These are phyloP conservation scores for Andrena marginata DNA, from an alignment of 2,888 invertebrate genomes.

Conservation along the genomic window DNA sequence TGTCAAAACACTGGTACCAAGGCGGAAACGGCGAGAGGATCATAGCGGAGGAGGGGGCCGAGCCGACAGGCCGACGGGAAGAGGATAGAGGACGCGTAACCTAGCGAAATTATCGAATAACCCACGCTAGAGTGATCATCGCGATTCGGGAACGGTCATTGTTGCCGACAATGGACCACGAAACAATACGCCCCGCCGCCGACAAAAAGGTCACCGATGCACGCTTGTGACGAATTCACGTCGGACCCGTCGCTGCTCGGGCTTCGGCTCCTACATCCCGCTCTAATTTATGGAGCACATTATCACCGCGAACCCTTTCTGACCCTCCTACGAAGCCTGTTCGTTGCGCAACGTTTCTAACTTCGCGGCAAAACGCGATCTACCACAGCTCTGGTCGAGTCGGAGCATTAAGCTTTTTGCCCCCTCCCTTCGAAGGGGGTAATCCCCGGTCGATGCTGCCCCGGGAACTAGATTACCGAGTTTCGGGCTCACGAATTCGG, in stretches of 20 bases:
- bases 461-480: slow-evolving; percentile 35
- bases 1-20: slow-evolving; percentile 83
- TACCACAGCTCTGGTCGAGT: background rate
- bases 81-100: slow-evolving; percentile 34
- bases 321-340: background rate
- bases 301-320: background rate
- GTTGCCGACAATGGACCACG: slow-evolving; percentile 73
- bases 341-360: background rate
- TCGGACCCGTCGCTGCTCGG: background rate
- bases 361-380: background rate
- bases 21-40: slow-evolving; percentile 52
- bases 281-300: background rate
- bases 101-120: slow-evolving; percentile 80
- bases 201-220: slow-evolving; percentile 74
- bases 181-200: slow-evolving; percentile 68
- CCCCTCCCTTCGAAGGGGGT: slow-evolving; percentile 6
- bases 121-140: slow-evolving; percentile 76
- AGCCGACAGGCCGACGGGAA: slow-evolving; percentile 6
- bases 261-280: background rate
- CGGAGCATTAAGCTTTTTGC: background rate
- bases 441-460: slow-evolving; percentile 6
- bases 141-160: slow-evolving; percentile 64
- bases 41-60: slow-evolving; percentile 9
- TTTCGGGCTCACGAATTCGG: slow-evolving; percentile 26
- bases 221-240: slow-evolving; percentile 31